These are phyloP conservation scores for Dasyornis broadbenti DNA, from an alignment of 2,113 vertebrate genomes.

Conservation along the genomic window DNA sequence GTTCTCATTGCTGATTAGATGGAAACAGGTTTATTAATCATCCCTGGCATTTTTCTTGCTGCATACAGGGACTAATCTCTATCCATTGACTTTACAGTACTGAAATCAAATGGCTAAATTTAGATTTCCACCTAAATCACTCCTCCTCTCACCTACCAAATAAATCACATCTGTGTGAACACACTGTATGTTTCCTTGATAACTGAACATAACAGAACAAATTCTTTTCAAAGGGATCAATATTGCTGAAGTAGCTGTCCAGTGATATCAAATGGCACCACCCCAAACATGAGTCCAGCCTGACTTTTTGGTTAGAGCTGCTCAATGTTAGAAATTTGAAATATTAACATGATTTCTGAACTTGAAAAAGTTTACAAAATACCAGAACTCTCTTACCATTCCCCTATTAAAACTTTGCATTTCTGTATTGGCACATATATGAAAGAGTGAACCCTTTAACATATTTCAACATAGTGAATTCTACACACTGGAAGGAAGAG, in stretches of 20 bases:
- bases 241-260: not conserved
- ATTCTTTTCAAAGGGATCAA: not conserved
- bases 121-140: not conserved
- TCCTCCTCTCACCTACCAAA: not conserved
- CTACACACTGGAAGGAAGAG: not conserved
- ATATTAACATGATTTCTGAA: not conserved
- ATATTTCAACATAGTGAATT: not conserved
- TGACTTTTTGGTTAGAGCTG: not conserved
- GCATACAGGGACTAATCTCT: not conserved
- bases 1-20: not conserved
- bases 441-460: not conserved
- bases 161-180: not conserved
- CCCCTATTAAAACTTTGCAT: fast-evolving
- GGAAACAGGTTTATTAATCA: not conserved
- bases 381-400: not conserved
- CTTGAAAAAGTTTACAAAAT: not conserved
- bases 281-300: not conserved
- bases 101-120: not conserved
- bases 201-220: not conserved
- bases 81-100: not conserved
- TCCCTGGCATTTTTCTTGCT: not conserved
- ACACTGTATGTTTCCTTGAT: not conserved
- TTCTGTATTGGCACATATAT: not conserved
- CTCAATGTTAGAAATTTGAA: not conserved
- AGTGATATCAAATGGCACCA: not conserved